Evolutionary conservation across 1,140 invertebrate species (phyloP), one percentile per base, ranked within the genome.

Genomic region (Sycophila sp.): DNA sequence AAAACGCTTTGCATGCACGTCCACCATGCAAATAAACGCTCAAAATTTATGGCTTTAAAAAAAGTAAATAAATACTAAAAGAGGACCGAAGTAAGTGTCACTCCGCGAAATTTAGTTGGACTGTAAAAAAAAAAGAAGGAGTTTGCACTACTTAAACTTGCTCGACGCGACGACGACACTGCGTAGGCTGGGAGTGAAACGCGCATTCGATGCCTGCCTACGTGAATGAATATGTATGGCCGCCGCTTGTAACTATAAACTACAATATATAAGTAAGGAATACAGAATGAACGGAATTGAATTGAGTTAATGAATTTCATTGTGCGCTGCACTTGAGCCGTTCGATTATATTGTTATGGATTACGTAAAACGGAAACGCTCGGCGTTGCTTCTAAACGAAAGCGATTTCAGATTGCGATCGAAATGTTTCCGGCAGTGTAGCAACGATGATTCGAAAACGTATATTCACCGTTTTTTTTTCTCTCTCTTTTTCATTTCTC

Each of bases 341-440:
- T 51, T 60, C 38, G 58, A 51, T 32, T 42, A 56, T 28, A 47
- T 68, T 49, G 38, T 45, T 28, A 17, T 6, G 13, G 15, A 38
- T 68, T 68, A 49, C 55, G 65, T 59, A 59, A 68, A 68, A 59
- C 65, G 65, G 30, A 68, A 68, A 68, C 38, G 30, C 19, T 59
- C 42, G 59, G 49, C 59, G 30, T 24, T 59, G 49, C 40, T 34
- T 34, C 28, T 49, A 47, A 67, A 56, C 26, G 53, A 42, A 60
- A 40, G 36, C 38, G 38, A 38, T n/a, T 53, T 36, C 17, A 38
- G 19, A 64, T 53, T 28, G 45, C 17, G 32, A 64, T 64, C 32
- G 45, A 53, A 15, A 51, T 34, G 19, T 22, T 53, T 53, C 6
- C 32, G 38, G 22, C 22, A 17, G 45, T 42, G 59, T 13, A 34